Base-by-base conservation (phyloP, 2,888 invertebrate genomes). In the Colostygia pectinataria region DNA sequence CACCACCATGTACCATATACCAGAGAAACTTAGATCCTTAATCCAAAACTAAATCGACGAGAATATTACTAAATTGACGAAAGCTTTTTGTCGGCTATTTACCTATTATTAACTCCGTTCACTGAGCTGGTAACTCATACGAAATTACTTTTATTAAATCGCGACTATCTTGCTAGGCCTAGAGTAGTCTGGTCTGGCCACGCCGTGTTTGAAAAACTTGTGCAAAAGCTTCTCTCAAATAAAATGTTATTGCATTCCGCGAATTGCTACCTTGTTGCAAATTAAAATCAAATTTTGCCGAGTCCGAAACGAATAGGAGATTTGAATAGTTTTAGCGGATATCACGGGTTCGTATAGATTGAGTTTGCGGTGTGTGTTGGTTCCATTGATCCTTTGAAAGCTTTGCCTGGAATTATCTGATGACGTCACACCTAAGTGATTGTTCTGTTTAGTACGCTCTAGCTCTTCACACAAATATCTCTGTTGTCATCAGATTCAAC, bases 221-320 rank as follows among this genome's bases (percentile, higher is more conserved):
- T n/a, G n/a, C n/a, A n/a, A n/a, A n/a, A 18, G 4, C 31, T 13
- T 6, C 2, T 20, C 20, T 33, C 12, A 13, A 34, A 34, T 9
- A 29, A 13, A n/a, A 29, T 18, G 10, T 23, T 23, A 37, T 44
- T 29, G 13, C 29, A 23, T 29, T 37, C 10, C 24, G 7, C 9
- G n/a, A n/a, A n/a, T 42, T 40, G 10, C 25, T 9, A 24, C 14
- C 6, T 5, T 38, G 27, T 42, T 34, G 24, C 9, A 12, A 38
- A 32, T 45, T 15, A 31, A 45, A 38, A 25, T 29, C 33, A 23
- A 24, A 37, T 15, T 15, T 32, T 29, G 14, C 36, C n/a, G 15
- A 36, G 20, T 14, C 2, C 15, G 20, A 18, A 27, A 27, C 4
- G 24, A 9, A 39, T 20, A 28, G 7, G 14, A 9, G 14, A 29